These are phyloP conservation scores for Agriotes lineatus DNA, from an alignment of 2,888 invertebrate species.

Conservation along the genomic window DNA sequence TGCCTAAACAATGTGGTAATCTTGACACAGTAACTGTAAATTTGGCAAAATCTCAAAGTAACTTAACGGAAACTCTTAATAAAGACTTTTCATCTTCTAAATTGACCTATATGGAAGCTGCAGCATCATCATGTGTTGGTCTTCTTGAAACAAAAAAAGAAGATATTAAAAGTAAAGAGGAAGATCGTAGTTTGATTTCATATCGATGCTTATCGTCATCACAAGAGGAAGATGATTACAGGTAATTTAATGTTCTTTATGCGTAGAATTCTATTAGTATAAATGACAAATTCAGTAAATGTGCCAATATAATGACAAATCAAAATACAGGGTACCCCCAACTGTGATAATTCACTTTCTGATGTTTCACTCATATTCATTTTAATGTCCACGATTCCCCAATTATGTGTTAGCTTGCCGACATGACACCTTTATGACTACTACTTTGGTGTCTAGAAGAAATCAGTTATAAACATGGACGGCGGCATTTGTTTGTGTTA, in stretches of 20 bases:
- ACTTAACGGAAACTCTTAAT: slow-evolving; percentile 37
- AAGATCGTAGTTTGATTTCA: slow-evolving; percentile 52
- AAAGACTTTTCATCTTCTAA: slow-evolving; percentile 25
- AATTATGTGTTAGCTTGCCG: too few relatives aligned
- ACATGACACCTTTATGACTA: too few relatives aligned
- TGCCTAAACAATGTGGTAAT: slow-evolving; percentile 42
- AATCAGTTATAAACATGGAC: too few relatives aligned
- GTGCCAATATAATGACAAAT: too few relatives aligned
- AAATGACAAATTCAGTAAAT: too few relatives aligned
- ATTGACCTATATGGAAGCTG: slow-evolving; percentile 16
- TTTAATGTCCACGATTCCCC: too few relatives aligned
- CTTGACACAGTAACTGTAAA: slow-evolving; percentile 41
- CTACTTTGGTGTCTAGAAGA: too few relatives aligned
- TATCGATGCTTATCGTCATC: slow-evolving; percentile 57
- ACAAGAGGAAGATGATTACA: slow-evolving; percentile 59
- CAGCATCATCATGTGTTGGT: slow-evolving; percentile 25
- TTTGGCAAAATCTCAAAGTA: slow-evolving; percentile 44
- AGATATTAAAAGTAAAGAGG: slow-evolving; percentile 30
- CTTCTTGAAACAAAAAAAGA: slow-evolving; percentile 28
- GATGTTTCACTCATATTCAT: too few relatives aligned
- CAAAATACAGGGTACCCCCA: too few relatives aligned
- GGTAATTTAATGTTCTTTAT: slow-evolving; percentile 45
- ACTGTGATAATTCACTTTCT: too few relatives aligned
- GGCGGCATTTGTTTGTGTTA: too few relatives aligned
- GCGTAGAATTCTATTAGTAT: too few relatives aligned